Evolutionary conservation across 2,888 invertebrate species (phyloP), one percentile per base, ranked within the genome.

Genomic region (Chrysolina americana): DNA sequence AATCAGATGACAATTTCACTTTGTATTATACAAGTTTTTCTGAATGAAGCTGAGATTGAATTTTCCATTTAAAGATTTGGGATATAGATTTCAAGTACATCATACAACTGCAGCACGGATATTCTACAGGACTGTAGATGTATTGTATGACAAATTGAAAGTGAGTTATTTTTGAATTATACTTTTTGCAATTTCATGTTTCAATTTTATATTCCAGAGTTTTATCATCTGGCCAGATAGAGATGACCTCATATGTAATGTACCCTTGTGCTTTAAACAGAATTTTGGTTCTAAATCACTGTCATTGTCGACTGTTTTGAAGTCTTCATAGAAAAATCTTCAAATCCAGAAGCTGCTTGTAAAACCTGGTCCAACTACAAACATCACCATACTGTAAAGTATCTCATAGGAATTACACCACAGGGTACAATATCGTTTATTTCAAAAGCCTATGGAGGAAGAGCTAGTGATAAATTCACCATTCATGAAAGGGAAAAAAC

Each of bases 291-390:
- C 36, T 13, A 74, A 62, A 48, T 63, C 36, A 66, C 74, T 17
- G 74, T 74, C 9, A 73, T 76, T 47, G 65, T 78, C 13, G 76
- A 78, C 62, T 78, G 71, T 50, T 77, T 74, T 64, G 76, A 78
- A 70, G 48, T 78, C 13, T 66, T 65, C 41, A 76, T 74, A 41
- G 71, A 78, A 71, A 71, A 71, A 63, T 47, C 75, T 28, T 65
- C 72, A 17, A 66, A 73, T 70, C 17, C 65, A 36, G 50, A 72
- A 21, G 71, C 71, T 47, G 70, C 76, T 50, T 70, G 68, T 53
- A 70, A 64, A 68, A 74, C 72, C 10, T 78, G 74, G 72, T 76
- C 76, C 2, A 73, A 78, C 68, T 78, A 78, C 28, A 74, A 78
- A 41, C 71, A 76, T 50, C 71, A 73, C 23, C 62, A 75, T 64